Base-by-base conservation (phyloP, 2,113 vertebrate genomes). In the Alligator mississippiensis region DNA sequence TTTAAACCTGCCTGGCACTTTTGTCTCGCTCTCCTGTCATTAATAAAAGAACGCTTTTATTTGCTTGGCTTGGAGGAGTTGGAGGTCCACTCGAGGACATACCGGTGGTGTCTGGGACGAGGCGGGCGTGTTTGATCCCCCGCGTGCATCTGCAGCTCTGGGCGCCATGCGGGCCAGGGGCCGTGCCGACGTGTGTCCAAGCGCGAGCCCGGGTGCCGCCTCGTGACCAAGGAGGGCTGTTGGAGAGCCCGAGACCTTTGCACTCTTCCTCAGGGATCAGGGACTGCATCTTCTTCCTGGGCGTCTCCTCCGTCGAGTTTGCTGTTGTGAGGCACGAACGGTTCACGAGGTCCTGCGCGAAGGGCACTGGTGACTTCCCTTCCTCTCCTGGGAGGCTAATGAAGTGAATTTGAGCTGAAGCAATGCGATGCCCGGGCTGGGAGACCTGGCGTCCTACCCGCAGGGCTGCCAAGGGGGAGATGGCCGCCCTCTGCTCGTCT, bases 31-130 rank as follows among this genome's bases (percentile, higher is more conserved):
- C 72, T 92, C 61, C 62, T 21, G 30, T 89, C 77, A 10, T 61
- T 74, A 80, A n/a, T 79, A 76, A 93, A 96, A 90, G 7, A 59
- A 60, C n/a, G 18, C 8, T 87, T 96, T 82, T 28, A 3, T 60
- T 78, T 28, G 11, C 76, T 82, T 85, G 79, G n/a, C 84, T 82
- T 62, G 8, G 74, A 79, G 85, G 88, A 77, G 77, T 76, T 81
- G 80, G 19, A 81, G 66, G 58, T 66, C 74, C 72, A 4, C 70
- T 89, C 70, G 80, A 86, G 77, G 79, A 75, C 9, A 1, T 10
- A 47, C 18, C 72, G 80, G 47, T 34, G 19, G 14, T 58, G 60
- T 59, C 34, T 61, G 78, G 17, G 77, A 70, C 47, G 58, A 19
- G 82, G 19, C 81, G 28, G 14, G 24, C 18, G 16, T 9, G 8